phyloP scores from a whole-genome alignment of 2,113 vertebrate genomes.

The Pollimyrus isidori region DNA sequence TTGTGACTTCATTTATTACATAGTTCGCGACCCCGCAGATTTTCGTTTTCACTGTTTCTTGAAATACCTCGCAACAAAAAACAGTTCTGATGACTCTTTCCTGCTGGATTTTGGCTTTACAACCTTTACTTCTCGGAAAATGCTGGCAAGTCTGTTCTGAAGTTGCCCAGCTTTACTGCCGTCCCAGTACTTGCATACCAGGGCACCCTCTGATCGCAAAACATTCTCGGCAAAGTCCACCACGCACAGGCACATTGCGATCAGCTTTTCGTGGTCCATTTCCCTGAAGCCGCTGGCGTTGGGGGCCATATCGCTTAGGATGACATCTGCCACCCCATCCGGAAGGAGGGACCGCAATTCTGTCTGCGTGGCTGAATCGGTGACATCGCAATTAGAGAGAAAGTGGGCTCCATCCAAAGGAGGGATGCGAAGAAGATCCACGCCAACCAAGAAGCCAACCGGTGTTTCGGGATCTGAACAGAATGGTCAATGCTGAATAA shows the following conservation, averaged over 20 bases:
- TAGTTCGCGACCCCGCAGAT: neutral
- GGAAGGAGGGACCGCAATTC: conserved; percentile 70
- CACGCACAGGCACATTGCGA: conserved; percentile 67
- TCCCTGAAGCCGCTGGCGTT: conserved; percentile 79
- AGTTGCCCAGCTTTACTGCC: conserved; percentile 61
- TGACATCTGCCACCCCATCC: conserved; percentile 61
- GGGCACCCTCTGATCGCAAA: conserved; percentile 61
- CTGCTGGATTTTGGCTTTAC: conserved; percentile 83
- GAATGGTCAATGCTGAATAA: neutral
- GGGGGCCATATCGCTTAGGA: conserved; percentile 92
- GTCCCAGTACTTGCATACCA: conserved; percentile 91
- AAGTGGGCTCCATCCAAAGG: conserved; percentile 80
- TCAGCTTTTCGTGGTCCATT: conserved; percentile 79
- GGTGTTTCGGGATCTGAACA: conserved; percentile 61
- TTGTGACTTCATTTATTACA: neutral
- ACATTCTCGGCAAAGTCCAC: conserved; percentile 62
- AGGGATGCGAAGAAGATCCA: conserved; percentile 73
- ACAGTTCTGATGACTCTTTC: conserved; percentile 81
- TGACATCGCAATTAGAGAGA: conserved; percentile 66
- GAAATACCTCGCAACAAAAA: conserved; percentile 71
- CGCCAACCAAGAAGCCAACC: conserved; percentile 72
- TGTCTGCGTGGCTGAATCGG: conserved; percentile 51
- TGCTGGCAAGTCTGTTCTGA: conserved; percentile 56
- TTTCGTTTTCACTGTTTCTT: conserved; percentile 25
- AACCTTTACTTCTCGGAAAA: conserved; percentile 62